phyloP scores from a whole-genome alignment of 2,888 invertebrate species.

The Athetis lepigone region DNA sequence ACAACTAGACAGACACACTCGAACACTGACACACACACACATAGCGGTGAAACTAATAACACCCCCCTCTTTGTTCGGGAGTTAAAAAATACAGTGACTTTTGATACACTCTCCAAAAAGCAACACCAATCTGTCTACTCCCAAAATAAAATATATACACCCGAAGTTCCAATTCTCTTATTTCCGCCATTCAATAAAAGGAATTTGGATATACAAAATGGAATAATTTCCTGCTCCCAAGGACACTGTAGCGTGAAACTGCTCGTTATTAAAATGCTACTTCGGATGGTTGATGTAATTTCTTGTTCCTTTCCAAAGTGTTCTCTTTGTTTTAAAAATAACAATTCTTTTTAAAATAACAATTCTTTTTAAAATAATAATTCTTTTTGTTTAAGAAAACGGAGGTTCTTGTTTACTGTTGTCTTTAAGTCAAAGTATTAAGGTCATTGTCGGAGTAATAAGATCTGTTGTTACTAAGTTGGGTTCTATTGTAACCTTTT shows the following conservation, averaged over 20 bases:
- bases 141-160: conserved; percentile 37
- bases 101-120: background rate
- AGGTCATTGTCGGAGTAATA: conserved; percentile 36
- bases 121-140: conserved; percentile 6
- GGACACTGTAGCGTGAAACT: conserved; percentile 75
- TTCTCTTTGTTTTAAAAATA: conserved; percentile 27
- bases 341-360: conserved; percentile 9
- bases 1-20: too few relatives aligned
- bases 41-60: too few relatives aligned
- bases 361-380: conserved; percentile 8
- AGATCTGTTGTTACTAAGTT: conserved; percentile 13
- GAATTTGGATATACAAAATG: conserved; percentile 73
- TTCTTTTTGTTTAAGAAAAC: conserved; percentile 35
- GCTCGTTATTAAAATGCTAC: conserved; percentile 77
- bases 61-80: too few relatives aligned
- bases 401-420: conserved; percentile 37
- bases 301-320: conserved; percentile 42
- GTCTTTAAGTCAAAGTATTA: conserved; percentile 34
- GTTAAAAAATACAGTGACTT: background rate
- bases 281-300: conserved; percentile 67
- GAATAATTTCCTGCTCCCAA: conserved; percentile 75
- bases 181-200: conserved; percentile 69
- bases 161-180: conserved; percentile 59
- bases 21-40: too few relatives aligned
- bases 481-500: background rate